Base-by-base conservation (phyloP, 2,113 vertebrate species). In the Dicaeum eximium region DNA sequence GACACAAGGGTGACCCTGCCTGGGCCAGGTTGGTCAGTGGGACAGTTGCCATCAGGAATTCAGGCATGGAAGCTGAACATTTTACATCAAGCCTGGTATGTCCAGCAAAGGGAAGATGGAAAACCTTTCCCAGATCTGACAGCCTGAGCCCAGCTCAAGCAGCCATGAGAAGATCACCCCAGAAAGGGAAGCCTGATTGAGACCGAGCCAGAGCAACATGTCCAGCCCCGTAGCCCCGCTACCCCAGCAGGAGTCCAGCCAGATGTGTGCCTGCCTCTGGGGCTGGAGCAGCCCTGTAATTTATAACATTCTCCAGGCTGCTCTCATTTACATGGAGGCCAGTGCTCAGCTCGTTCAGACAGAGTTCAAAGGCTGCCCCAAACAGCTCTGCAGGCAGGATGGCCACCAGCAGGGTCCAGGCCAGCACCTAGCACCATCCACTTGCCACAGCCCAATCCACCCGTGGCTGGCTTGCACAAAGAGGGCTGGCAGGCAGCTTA, bases 231-330 rank as follows among this genome's bases (percentile, higher is more conserved):
- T 80, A 81, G 77, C 73, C 56, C 53, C 0, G 6, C 70, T 82
- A 58, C 48, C 92, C 89, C 0, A 4, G 11, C 30, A 72, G 73
- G 60, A 95, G 86, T 69, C 74, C 4, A 38, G 85, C 84, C 89
- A 94, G 93, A 95, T 92, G 95, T 92, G 51, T 62, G 86, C 54
- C 88, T 97, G 91, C 87, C 90, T 72, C 85, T 92, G 92, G 79
- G 87, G 95, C 93, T 65, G 18, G 21, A 80, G 83, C 67, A 47
- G 10, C 22, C 51, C 11, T n/a, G 45, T 94, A 92, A 95, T 92
- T 94, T 15, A 19, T 27, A 95, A 91, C 87, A 92, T 74, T 33
- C 92, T 82, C 74, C 90, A 93, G 81, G 89, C 91, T 95, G 84
- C 91, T 82, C 89, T 95, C 88, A 92, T 95, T 94, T 93, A 80